phyloP scores from a whole-genome alignment of 1,140 invertebrate species.

The Riptortus pedestris region DNA sequence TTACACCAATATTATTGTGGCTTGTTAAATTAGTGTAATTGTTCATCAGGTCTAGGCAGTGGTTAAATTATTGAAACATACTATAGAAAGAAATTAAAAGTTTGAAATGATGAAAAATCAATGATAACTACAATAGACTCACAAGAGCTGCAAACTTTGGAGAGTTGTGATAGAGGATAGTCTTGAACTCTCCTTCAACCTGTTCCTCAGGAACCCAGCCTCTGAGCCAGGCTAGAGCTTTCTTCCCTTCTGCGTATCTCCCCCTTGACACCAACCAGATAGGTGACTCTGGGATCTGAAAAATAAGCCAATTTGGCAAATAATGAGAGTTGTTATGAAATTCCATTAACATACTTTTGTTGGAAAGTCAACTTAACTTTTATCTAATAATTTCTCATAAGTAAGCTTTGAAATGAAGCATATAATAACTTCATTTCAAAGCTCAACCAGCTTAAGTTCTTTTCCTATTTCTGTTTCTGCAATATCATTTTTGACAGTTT shows the following conservation, averaged over 20 bases:
- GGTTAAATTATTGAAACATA: background rate
- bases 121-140: background rate
- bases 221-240: slow-evolving; percentile 40
- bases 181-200: slow-evolving; percentile 38
- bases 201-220: slow-evolving; percentile 40
- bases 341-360: too few species aligned
- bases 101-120: too few species aligned
- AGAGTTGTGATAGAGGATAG: slow-evolving; percentile 12
- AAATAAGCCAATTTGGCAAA: background rate
- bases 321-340: background rate
- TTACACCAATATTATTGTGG: too few species aligned
- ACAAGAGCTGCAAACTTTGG: slow-evolving; percentile 9
- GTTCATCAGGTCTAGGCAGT: background rate
- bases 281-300: slow-evolving; percentile 50
- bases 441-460: too few species aligned
- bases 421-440: too few species aligned
- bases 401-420: too few species aligned
- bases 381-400: too few species aligned
- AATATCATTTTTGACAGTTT: too few species aligned
- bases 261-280: slow-evolving; percentile 47
- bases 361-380: too few species aligned
- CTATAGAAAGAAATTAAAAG: background rate
- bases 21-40: too few species aligned
- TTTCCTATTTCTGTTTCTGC: too few species aligned
- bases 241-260: slow-evolving; percentile 40